Conservation (phyloP, 1,140 invertebrate species). For the Hyposmocoma kahamanoa region DNA sequence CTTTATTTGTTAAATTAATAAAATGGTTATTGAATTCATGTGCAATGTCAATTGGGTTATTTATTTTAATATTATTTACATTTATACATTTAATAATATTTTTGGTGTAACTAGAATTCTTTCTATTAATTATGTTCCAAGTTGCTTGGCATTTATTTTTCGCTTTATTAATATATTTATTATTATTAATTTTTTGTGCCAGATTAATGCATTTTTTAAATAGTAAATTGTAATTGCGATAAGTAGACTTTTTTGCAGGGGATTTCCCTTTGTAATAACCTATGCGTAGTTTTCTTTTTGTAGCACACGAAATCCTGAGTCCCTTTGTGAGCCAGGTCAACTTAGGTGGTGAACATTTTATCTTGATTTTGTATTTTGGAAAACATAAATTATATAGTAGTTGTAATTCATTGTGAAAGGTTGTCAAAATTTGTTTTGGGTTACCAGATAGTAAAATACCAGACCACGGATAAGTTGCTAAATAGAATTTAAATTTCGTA, state of each 20-base stretch:
- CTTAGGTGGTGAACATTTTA: background rate
- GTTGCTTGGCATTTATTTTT: constrained; percentile 5
- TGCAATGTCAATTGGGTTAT: constrained; percentile 5
- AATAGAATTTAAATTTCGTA: background rate
- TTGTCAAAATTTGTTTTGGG: background rate
- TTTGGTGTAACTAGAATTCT: background rate
- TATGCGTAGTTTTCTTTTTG: constrained; percentile 2
- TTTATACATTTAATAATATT: background rate
- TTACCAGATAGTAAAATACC: background rate
- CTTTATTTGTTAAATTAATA: constrained; percentile 5
- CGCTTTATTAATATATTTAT: background rate
- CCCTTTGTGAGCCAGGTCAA: constrained; percentile 6
- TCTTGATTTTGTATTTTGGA: background rate
- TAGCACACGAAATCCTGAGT: background rate
- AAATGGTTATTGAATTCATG: constrained; percentile 2
- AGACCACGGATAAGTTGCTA: background rate
- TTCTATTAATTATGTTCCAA: constrained; percentile 3
- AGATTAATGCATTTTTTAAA: background rate
- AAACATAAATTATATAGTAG: background rate
- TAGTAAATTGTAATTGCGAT: background rate
- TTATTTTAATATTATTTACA: background rate
- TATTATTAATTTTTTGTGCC: constrained; percentile 2
- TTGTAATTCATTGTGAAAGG: background rate
- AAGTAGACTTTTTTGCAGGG: background rate
- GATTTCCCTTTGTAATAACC: background rate